Base-by-base conservation (phyloP, 2,888 invertebrate species). In the Deilephila porcellus region DNA sequence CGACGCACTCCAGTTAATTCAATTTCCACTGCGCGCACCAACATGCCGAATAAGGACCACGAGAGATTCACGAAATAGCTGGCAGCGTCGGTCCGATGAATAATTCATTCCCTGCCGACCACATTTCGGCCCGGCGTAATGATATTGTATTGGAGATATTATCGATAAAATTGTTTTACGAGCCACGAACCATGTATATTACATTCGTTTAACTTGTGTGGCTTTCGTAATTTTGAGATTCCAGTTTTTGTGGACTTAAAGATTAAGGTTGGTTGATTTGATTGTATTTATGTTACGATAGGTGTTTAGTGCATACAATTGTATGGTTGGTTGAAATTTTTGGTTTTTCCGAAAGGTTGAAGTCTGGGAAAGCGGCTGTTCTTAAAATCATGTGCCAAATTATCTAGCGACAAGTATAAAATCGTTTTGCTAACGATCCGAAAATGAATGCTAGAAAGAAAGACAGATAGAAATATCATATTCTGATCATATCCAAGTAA, bases 41-140 rank as follows among this genome's bases (percentile, higher is more conserved):
- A 67, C 45, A 45, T 5, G 45, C 45, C 64, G 64, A 67, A 67
- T 67, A 67, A 45, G 64, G 64, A 11, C 7, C 37, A 37, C 19
- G 25, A 14, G 20, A 60, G 17, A 25, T 60, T 29, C 60, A 62
- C 60, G 25, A 25, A 29, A 29, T 62, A 62, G 60, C 25, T 62
- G 20, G 17, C 60, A 62, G 60, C 17, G 17, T 62, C 11, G n/a
- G n/a, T n/a, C 6, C 19, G 62, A 67, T 67, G 67, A 52, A 45
- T 45, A 60, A 37, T 20, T 37, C 37, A 32, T 71, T 56, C 20
- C 79, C 80, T 81, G 67, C 80, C 82, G 83, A 80, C 83, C 80
- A 83, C 78, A 81, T 83, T 83, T 83, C 82, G 72, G 78, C 78
- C 45, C 45, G 29, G 29, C 72, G 72, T 73, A 73, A 73, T 73